Conservation (phyloP, 1,140 invertebrate species). For the Tetramorium alpestre region DNA sequence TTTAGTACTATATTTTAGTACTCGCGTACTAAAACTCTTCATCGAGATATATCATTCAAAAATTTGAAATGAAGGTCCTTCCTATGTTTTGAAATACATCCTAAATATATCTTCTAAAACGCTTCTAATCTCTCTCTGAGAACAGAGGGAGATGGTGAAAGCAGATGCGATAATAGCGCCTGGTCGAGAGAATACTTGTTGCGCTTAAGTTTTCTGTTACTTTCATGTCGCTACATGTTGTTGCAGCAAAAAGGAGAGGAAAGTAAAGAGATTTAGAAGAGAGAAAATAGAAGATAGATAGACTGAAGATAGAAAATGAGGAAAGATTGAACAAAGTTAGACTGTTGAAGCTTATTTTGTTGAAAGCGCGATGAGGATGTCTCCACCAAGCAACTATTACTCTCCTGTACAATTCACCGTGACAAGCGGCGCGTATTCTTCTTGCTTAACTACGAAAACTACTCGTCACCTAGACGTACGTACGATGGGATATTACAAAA, state of each 20-base stretch:
- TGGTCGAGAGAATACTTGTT: background rate
- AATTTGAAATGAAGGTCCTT: background rate
- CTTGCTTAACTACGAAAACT: background rate
- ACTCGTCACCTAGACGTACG: background rate
- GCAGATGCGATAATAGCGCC: background rate
- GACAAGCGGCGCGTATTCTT: background rate
- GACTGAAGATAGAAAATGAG: background rate
- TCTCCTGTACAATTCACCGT: constrained; percentile 2
- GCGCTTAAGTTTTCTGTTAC: background rate
- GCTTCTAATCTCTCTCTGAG: background rate
- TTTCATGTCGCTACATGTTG: background rate
- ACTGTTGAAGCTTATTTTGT: background rate
- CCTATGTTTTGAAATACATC: background rate
- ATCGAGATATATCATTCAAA: constrained; percentile 2
- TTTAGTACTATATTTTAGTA: background rate
- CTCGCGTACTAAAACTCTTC: constrained; percentile 1
- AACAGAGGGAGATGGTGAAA: background rate
- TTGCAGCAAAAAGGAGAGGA: background rate
- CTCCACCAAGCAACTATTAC: constrained; percentile 8
- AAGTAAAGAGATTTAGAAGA: background rate
- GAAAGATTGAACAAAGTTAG: background rate
- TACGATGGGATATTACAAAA: background rate
- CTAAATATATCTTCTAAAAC: constrained; percentile 15
- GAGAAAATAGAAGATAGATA: background rate
- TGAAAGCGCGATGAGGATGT: background rate